These are phyloP conservation scores for Dendroctonus valens DNA, from an alignment of 1,140 invertebrate genomes.

Conservation along the genomic window DNA sequence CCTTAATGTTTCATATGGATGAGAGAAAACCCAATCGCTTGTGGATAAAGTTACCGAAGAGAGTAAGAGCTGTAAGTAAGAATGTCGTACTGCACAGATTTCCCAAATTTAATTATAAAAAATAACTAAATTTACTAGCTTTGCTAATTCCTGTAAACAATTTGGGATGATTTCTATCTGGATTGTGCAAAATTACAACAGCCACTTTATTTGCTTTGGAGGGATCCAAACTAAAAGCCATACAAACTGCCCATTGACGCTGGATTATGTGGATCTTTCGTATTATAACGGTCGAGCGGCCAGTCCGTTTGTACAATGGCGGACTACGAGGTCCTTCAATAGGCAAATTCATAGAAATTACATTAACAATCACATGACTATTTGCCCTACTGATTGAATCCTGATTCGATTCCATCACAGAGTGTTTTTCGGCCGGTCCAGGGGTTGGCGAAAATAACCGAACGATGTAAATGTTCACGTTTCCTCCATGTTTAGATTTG, in stretches of 20 bases:
- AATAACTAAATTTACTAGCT: too few relatives aligned
- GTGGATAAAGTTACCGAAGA: too few relatives aligned
- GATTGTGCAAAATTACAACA: background rate
- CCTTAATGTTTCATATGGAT: too few relatives aligned
- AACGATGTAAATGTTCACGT: slow-evolving; percentile 12
- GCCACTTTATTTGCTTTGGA: background rate
- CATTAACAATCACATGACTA: slow-evolving; percentile 51
- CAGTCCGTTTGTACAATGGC: slow-evolving; percentile 40
- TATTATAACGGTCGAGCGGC: slow-evolving; percentile 43
- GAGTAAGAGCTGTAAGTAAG: too few relatives aligned
- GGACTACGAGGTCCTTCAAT: slow-evolving; percentile 40
- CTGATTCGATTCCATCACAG: slow-evolving; percentile 19
- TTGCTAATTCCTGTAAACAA: background rate
- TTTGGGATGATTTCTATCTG: background rate
- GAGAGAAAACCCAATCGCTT: too few relatives aligned
- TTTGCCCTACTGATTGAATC: slow-evolving; percentile 38
- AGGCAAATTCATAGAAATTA: slow-evolving; percentile 50
- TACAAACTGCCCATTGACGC: slow-evolving; percentile 44
- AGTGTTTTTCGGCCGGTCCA: slow-evolving; percentile 19
- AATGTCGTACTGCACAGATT: too few relatives aligned
- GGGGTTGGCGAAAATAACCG: slow-evolving; percentile 11
- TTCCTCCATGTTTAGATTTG: slow-evolving; percentile 21
- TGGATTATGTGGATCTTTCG: slow-evolving; percentile 45
- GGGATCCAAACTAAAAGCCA: slow-evolving; percentile 25
- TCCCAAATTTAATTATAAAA: too few relatives aligned